Evolutionary conservation across 2,797 vertebrate genomes (phyloP), one percentile per base, ranked within the genome.

Genomic region (Lepidocolaptes lacrymiger): DNA sequence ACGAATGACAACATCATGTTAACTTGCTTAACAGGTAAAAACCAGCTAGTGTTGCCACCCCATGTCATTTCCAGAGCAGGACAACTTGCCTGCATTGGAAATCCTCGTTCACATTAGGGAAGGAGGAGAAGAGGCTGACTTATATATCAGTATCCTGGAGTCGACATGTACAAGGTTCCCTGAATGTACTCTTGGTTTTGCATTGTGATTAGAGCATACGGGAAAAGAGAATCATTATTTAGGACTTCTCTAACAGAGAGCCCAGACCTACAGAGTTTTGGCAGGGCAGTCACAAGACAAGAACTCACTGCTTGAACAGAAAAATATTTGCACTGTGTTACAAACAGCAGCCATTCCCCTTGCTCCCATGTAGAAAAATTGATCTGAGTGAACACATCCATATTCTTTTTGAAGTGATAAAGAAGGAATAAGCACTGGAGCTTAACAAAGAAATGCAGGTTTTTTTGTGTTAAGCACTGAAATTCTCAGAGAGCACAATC

Each of bases 1-100:
- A 90, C 22, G 78, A 97, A 96, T 97, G 96, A 98, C 93, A 98
- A 91, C 74, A 98, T 97, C 89, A 97, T 12, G 96, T 93, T 97
- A 95, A 96, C 83, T 90, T 94, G 94, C 86, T 91, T 89, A 96
- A 97, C 87, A 97, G 68, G 59, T 89, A 89, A 97, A 96, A 96
- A 91, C 2, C 71, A 96, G 75, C 55, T 85, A 86, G 28, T 2
- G 55, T 91, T 96, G 93, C 77, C 91, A 94, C 75, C 91, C 89
- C 79, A 48, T 48, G n/a, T 43, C 34, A 80, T 95, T 97, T 96
- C 93, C 90, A 96, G 76, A 95, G 81, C 88, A 97, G 83, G 76
- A 85, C 54, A 81, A 46, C 59, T 75, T 67, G 85, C 64, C 92
- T 94, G 93, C 87, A 49, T 20, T 92, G 89, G 88, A 97, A 97